phyloP scores from a whole-genome alignment of 2,113 vertebrate genomes.

The Tichodroma muraria region DNA sequence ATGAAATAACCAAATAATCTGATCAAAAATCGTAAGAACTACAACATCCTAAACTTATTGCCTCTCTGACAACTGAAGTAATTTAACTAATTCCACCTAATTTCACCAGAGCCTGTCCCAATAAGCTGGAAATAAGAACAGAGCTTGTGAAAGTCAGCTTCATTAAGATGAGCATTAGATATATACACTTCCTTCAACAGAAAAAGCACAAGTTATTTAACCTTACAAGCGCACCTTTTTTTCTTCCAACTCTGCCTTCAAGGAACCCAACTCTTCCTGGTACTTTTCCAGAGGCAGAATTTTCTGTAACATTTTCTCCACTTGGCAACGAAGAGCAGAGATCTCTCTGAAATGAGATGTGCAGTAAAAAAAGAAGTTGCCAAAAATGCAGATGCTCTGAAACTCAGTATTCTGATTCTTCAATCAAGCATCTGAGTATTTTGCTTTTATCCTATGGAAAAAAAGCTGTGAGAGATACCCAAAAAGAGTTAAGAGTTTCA shows the following conservation, averaged over 20 bases:
- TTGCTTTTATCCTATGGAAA: background rate
- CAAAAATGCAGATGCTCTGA: background rate
- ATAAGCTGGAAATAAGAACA: background rate
- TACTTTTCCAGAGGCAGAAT: conserved; percentile 82
- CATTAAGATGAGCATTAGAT: background rate
- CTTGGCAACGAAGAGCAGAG: conserved; percentile 80
- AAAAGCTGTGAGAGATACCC: background rate
- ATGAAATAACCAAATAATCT: background rate
- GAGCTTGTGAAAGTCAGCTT: background rate
- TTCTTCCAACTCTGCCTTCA: conserved; percentile 84
- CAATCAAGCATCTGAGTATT: background rate
- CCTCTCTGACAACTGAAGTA: background rate
- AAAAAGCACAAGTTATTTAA: background rate
- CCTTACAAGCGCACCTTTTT: conserved; percentile 76
- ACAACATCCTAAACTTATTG: background rate
- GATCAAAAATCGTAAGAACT: background rate
- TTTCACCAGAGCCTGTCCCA: background rate
- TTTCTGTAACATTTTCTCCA: conserved; percentile 85
- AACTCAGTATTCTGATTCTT: background rate
- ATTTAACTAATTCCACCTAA: background rate
- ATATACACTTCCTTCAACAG: background rate
- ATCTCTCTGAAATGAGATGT: conserved; percentile 75
- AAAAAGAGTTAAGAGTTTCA: background rate
- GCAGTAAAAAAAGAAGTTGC: background rate
- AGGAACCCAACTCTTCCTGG: conserved; percentile 75